These are phyloP conservation scores for Brienomyrus brachyistius DNA, from an alignment of 2,113 vertebrate genomes.

Conservation along the genomic window DNA sequence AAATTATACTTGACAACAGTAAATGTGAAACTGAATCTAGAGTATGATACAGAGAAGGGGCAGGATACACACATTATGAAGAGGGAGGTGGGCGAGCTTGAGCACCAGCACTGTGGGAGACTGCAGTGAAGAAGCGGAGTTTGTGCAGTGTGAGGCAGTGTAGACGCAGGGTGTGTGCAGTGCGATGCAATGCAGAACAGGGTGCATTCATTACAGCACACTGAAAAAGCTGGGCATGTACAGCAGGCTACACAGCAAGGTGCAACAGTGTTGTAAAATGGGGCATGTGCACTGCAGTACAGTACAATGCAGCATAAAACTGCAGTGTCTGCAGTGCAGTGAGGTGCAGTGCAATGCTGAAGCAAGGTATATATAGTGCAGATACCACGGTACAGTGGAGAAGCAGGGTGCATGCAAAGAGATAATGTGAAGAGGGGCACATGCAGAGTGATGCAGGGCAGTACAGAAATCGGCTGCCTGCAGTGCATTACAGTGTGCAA, in stretches of 20 bases:
- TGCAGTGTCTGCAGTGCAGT: background rate
- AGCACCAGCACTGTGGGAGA: background rate
- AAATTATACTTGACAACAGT: background rate
- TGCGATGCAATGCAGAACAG: background rate
- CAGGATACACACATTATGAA: background rate
- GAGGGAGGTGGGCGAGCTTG: background rate
- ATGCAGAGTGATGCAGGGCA: background rate
- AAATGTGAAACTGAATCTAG: background rate
- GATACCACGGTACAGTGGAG: background rate
- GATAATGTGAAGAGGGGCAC: background rate
- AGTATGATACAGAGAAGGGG: background rate
- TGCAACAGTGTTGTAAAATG: background rate
- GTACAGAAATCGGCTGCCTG: background rate
- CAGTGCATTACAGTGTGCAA: background rate
- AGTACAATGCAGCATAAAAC: background rate
- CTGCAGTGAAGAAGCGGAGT: background rate
- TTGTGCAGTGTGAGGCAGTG: background rate
- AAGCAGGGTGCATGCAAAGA: background rate
- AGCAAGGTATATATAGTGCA: background rate
- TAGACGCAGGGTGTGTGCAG: background rate
- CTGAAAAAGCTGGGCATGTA: background rate
- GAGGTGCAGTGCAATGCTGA: background rate
- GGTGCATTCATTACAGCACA: background rate
- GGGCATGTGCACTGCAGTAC: background rate
- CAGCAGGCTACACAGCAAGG: background rate